phyloP scores from a whole-genome alignment of 2,888 invertebrate genomes.

The Hydriomena furcata region DNA sequence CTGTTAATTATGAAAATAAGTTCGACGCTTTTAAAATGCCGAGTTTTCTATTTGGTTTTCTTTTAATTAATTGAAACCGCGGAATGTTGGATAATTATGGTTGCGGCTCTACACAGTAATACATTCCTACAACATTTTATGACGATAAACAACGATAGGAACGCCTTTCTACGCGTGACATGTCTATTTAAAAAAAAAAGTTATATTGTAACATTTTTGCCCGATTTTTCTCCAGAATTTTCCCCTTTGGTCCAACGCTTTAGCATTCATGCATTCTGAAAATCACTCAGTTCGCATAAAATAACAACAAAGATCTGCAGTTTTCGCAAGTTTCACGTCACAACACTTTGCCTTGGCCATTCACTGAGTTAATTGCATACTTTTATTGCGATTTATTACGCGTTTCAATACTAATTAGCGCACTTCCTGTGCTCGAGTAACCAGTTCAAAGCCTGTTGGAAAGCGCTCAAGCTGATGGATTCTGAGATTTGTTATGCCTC shows the following conservation, averaged over 20 bases:
- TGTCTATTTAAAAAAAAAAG: no score
- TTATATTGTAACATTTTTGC: no score
- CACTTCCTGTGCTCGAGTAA: constrained; percentile 53
- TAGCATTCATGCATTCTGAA: no score
- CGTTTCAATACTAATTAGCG: constrained; percentile 56
- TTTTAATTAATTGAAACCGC: constrained; percentile 33
- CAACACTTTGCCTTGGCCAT: constrained; percentile 53
- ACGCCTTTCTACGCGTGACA: no score
- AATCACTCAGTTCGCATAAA: background rate
- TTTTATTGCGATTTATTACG: constrained; percentile 56
- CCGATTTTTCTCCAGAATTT: no score
- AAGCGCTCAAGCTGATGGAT: constrained; percentile 2
- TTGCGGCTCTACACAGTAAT: background rate
- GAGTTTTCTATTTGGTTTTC: constrained; percentile 31
- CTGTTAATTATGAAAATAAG: constrained; percentile 71
- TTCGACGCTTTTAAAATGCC: constrained; percentile 37
- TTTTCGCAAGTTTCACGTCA: constrained; percentile 33
- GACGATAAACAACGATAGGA: background rate
- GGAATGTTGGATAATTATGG: constrained; percentile 20
- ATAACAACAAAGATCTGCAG: constrained; percentile 6
- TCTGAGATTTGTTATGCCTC: no score
- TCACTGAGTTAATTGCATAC: constrained; percentile 48
- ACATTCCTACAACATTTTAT: background rate
- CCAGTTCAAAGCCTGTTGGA: constrained; percentile 44
- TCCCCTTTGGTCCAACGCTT: no score